Conservation (phyloP, 2,888 invertebrate genomes). For the Acronicta alni region DNA sequence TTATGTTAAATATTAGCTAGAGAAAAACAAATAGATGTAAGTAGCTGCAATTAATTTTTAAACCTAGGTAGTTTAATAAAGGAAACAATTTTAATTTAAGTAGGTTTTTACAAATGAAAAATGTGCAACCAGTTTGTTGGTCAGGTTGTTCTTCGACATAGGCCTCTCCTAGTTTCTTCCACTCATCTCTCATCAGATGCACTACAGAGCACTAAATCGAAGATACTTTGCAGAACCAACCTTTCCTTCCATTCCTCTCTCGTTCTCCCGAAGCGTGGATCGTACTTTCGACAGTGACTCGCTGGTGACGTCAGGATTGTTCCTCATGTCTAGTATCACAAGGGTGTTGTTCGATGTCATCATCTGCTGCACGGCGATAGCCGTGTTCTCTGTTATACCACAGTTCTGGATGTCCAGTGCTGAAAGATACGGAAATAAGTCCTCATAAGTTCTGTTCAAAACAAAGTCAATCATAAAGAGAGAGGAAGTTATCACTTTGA, state of each 20-base stretch:
- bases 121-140: too few species aligned
- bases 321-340: slow-evolving; percentile 91
- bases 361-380: slow-evolving; percentile 88
- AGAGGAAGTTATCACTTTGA: too few species aligned
- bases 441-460: too few species aligned
- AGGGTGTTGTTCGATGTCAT: slow-evolving; percentile 91
- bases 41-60: too few species aligned
- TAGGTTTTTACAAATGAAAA: too few species aligned
- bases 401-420: slow-evolving; percentile 94
- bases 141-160: too few species aligned
- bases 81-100: too few species aligned
- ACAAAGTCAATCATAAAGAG: too few species aligned
- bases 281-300: slow-evolving; percentile 84
- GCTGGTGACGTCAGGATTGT: slow-evolving; percentile 88
- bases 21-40: too few species aligned
- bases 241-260: slow-evolving; percentile 84
- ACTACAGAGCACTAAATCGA: background rate
- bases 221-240: slow-evolving; percentile 43
- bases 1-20: too few species aligned
- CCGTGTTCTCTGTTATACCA: slow-evolving; percentile 91
- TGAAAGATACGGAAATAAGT: slow-evolving; percentile 56
- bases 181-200: background rate
- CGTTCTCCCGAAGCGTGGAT: slow-evolving; percentile 81
- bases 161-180: too few species aligned
- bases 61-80: too few species aligned